Evolutionary conservation across 1,140 invertebrate species (phyloP).

Genomic region (Musca vetustissima): DNA sequence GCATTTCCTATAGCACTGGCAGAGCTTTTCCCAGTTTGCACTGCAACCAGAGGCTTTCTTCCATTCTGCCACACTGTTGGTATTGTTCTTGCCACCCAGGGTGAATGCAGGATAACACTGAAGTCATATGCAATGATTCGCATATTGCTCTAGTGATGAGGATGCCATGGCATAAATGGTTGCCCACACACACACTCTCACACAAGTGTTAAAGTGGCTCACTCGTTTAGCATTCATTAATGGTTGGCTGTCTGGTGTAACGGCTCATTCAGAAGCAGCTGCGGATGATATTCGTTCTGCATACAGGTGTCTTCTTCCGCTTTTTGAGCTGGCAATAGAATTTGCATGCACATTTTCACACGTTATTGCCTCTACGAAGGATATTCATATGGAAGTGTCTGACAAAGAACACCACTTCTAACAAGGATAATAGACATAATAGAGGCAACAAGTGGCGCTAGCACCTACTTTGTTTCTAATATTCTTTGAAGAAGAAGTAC

Average conservation of each 20-base stretch:
- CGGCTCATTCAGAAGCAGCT: not conserved
- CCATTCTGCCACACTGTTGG: not conserved
- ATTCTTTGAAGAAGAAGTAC: too few species aligned
- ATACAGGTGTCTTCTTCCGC: not conserved
- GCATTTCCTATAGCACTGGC: not conserved
- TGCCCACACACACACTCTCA: constrained; percentile 19
- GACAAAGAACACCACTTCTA: not conserved
- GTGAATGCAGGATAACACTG: too few species aligned
- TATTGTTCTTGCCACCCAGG: too few species aligned
- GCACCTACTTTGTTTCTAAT: constrained; percentile 6
- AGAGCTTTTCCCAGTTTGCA: not conserved
- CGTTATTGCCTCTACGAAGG: not conserved
- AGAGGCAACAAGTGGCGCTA: constrained; percentile 8
- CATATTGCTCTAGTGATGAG: not conserved
- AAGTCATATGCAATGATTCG: not conserved
- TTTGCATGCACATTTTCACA: constrained; percentile 6
- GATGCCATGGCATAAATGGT: not conserved
- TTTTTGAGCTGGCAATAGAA: not conserved
- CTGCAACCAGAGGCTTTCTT: not conserved
- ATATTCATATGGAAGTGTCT: not conserved
- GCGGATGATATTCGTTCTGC: too few species aligned
- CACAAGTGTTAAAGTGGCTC: constrained; percentile 3
- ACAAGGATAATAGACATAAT: constrained; percentile 9
- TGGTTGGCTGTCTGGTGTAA: not conserved
- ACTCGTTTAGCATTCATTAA: constrained; percentile 8